Conservation (phyloP, 2,888 invertebrate genomes). For the Ischnura elegans region DNA sequence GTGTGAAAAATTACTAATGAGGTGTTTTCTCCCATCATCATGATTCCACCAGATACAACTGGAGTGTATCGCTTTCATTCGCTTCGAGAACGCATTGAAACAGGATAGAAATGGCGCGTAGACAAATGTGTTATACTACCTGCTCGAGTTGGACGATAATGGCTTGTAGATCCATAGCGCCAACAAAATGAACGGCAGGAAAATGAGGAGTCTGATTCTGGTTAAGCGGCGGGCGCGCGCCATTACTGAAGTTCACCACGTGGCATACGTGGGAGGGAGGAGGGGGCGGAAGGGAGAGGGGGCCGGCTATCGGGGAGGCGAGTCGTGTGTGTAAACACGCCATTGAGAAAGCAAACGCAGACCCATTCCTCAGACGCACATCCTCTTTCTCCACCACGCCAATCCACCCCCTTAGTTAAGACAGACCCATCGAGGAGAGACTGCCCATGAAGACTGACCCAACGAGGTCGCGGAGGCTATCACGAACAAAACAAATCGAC, state of each 20-base stretch:
- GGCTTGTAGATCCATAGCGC: slow-evolving; percentile 28
- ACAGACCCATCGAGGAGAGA: background rate
- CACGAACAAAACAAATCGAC: background rate
- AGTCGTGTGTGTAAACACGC: background rate
- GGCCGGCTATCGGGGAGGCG: background rate
- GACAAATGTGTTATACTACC: background rate
- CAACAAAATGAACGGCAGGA: slow-evolving; percentile 24
- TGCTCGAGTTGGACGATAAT: background rate
- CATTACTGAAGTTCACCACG: background rate
- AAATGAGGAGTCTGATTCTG: slow-evolving; percentile 36
- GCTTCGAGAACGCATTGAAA: no score
- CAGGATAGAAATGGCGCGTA: background rate
- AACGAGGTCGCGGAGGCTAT: background rate
- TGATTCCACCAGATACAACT: no score
- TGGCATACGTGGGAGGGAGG: background rate
- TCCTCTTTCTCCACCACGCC: background rate
- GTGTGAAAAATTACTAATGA: no score
- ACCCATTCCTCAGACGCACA: background rate
- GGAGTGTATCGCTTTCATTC: no score
- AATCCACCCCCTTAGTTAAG: background rate
- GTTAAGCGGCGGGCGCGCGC: background rate
- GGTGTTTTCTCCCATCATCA: no score
- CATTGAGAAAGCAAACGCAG: background rate
- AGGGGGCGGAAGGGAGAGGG: background rate
- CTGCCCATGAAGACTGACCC: background rate